Conservation (phyloP, 2,888 invertebrate species). For the Trissolcus japonicus region DNA sequence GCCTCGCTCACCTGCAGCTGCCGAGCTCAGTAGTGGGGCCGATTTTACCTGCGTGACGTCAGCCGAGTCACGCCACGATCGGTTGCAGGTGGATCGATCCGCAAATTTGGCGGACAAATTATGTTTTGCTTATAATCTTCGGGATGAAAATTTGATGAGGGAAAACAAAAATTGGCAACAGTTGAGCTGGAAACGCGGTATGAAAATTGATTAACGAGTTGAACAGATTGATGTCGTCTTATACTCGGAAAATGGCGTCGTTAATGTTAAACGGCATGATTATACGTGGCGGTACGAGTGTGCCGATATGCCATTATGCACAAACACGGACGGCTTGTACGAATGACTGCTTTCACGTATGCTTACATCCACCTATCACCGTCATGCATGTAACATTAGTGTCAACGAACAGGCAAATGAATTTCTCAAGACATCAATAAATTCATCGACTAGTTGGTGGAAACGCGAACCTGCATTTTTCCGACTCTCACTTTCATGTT, state of each 20-base stretch:
- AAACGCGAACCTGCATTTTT: background rate
- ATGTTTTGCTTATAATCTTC: conserved; percentile 17
- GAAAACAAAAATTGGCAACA: no score
- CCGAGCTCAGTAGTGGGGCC: conserved; percentile 61
- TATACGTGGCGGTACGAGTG: conserved; percentile 61
- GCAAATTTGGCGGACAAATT: conserved; percentile 35
- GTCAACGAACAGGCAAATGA: conserved; percentile 50
- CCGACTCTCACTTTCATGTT: background rate
- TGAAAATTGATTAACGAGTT: conserved; percentile 74
- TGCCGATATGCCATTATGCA: conserved; percentile 55
- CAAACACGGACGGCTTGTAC: conserved; percentile 36
- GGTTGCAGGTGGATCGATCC: conserved; percentile 60
- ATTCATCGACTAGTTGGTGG: conserved; percentile 3
- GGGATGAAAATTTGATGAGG: background rate
- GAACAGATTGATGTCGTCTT: conserved; percentile 69
- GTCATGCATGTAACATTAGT: conserved; percentile 53
- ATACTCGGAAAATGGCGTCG: conserved; percentile 74
- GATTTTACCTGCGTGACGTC: conserved; percentile 68
- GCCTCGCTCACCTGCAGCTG: conserved; percentile 72
- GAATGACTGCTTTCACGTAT: conserved; percentile 54
- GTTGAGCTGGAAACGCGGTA: conserved; percentile 57
- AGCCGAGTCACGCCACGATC: conserved; percentile 67
- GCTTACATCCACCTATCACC: conserved; percentile 58
- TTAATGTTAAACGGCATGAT: conserved; percentile 74
- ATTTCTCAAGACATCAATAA: conserved; percentile 35